phyloP scores from a whole-genome alignment of 2,113 vertebrate species.

The Elephas maximus region DNA sequence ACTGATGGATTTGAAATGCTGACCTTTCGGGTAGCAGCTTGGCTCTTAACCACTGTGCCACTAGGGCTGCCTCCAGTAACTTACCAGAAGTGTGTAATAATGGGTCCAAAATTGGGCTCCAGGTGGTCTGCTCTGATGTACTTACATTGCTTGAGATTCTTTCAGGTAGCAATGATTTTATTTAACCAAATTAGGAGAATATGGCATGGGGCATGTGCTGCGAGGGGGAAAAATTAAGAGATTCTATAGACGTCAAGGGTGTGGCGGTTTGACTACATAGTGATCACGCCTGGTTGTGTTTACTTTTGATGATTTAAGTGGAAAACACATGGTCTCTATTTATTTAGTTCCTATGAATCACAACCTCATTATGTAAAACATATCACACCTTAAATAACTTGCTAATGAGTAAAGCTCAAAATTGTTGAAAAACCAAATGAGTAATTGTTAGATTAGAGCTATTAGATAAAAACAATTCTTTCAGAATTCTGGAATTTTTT shows the following conservation, averaged over 20 bases:
- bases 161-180: constrained; percentile 1
- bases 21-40: no score
- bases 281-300: constrained; percentile 71
- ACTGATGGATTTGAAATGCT: no score
- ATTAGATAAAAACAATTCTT: not conserved
- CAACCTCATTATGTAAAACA: constrained; percentile 73
- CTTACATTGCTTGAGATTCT: not conserved
- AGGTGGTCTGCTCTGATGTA: not conserved
- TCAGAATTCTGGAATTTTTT: constrained; percentile 25
- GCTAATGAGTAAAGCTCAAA: constrained; percentile 75
- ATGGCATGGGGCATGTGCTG: not conserved
- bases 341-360: constrained; percentile 81
- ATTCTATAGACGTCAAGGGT: constrained; percentile 44
- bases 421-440: constrained; percentile 64
- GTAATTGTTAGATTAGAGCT: constrained; percentile 64
- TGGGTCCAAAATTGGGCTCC: not conserved
- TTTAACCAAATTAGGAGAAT: constrained; percentile 23
- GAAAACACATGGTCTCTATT: constrained; percentile 62
- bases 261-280: constrained; percentile 40
- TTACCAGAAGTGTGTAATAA: not conserved
- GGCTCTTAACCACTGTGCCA: no score
- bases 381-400: constrained; percentile 84
- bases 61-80: no score
- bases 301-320: constrained; percentile 72
- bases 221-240: not conserved